Evolutionary conservation across 2,888 invertebrate species (phyloP).

Genomic region (Ischnura elegans): DNA sequence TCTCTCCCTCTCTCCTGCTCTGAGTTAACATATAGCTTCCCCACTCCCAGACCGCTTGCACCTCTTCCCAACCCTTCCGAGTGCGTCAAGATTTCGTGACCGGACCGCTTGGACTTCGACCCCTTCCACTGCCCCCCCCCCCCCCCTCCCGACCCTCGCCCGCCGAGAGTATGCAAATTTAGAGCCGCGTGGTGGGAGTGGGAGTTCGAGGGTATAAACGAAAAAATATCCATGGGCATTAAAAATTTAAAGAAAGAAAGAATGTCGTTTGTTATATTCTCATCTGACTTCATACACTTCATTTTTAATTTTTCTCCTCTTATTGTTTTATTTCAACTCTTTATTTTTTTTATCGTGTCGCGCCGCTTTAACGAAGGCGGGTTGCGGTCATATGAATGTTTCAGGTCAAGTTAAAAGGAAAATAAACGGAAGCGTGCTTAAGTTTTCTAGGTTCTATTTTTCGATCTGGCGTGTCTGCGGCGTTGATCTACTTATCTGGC

Average conservation of each 20-base stretch:
- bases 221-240: not conserved
- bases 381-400: not conserved
- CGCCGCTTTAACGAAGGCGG: not conserved
- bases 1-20: not conserved
- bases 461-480: not conserved
- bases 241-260: not conserved
- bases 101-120: not conserved
- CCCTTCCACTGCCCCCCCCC: not conserved
- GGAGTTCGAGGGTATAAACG: not conserved
- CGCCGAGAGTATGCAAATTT: conserved; percentile 2
- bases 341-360: not conserved
- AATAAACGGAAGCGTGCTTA: not conserved
- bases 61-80: not conserved
- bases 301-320: not conserved
- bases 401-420: not conserved
- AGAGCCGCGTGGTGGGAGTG: not conserved
- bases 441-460: conserved; percentile 29
- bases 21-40: no score
- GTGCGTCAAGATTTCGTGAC: conserved; percentile 29
- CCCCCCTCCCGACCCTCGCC: not conserved
- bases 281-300: not conserved
- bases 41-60: not conserved
- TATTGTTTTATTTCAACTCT: not conserved
- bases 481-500: not conserved
- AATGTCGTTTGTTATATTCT: not conserved